These are phyloP conservation scores for Synergus itoensis DNA, from an alignment of 2,888 invertebrate genomes.

Conservation along the genomic window DNA sequence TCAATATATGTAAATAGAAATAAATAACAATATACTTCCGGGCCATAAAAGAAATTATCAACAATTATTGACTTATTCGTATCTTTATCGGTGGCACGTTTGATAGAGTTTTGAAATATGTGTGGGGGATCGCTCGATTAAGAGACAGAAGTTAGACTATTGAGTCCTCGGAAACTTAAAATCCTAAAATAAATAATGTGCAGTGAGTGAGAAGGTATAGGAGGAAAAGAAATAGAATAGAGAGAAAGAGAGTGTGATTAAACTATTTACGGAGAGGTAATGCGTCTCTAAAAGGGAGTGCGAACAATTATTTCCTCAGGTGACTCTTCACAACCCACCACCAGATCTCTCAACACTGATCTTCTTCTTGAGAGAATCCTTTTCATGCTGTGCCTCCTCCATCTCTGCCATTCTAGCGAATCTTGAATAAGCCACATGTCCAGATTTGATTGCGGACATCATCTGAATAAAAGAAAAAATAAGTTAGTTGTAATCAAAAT, in stretches of 20 bases:
- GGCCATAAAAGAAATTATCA: background rate
- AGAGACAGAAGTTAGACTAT: conserved; percentile 7
- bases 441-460: conserved; percentile 99
- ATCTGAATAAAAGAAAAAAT: conserved; percentile 82
- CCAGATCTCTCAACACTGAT: conserved; percentile 96
- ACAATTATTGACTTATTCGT: background rate
- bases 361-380: conserved; percentile 85
- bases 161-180: conserved; percentile 42
- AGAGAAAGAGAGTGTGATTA: background rate
- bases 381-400: conserved; percentile 91
- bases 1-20: background rate
- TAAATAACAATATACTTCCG: background rate
- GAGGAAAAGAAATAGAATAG: conserved; percentile 39
- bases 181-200: conserved; percentile 53
- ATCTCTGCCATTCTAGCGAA: conserved; percentile 97
- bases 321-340: conserved; percentile 89
- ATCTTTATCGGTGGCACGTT: conserved; percentile 15
- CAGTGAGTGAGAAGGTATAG: conserved; percentile 47
- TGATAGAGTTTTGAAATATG: background rate
- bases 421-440: conserved; percentile 95
- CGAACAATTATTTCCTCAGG: background rate
- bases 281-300: conserved; percentile 21
- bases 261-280: conserved; percentile 31
- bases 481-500: background rate
- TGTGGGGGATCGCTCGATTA: conserved; percentile 20